Evolutionary conservation across 2,888 invertebrate genomes (phyloP).

Genomic region (Drosophila lacicola): DNA sequence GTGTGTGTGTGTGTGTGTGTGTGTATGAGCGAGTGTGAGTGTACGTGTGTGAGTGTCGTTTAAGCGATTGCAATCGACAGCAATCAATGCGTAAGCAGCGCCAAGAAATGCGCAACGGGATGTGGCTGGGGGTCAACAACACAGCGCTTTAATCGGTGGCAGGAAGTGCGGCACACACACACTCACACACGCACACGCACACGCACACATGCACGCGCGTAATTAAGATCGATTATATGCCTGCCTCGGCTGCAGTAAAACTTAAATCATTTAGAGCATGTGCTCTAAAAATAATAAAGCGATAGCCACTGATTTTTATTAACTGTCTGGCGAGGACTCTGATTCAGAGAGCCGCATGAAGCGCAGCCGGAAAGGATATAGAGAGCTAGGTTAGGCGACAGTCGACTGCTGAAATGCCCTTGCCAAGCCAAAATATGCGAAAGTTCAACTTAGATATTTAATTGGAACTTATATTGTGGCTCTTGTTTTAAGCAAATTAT

Average conservation of each 20-base stretch:
- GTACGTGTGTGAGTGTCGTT: slow-evolving; percentile 35
- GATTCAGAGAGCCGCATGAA: background rate
- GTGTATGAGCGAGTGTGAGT: slow-evolving; percentile 12
- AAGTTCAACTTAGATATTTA: background rate
- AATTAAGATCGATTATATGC: slow-evolving; percentile 68
- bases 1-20: slow-evolving; percentile 1
- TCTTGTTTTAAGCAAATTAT: no score
- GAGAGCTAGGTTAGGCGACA: background rate
- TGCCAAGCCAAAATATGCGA: background rate
- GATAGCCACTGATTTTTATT: slow-evolving; percentile 37
- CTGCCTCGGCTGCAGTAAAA: slow-evolving; percentile 24
- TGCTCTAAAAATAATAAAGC: slow-evolving; percentile 52
- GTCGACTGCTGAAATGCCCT: slow-evolving; percentile 6
- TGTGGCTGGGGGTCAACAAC: background rate
- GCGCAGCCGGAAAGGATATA: background rate
- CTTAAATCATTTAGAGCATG: slow-evolving; percentile 50
- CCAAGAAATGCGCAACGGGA: slow-evolving; percentile 20
- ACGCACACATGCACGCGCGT: slow-evolving; percentile 29
- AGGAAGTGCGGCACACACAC: slow-evolving; percentile 27
- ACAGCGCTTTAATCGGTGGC: slow-evolving; percentile 12
- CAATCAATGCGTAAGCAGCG: slow-evolving; percentile 55
- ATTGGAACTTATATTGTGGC: background rate
- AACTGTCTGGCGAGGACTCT: slow-evolving; percentile 10
- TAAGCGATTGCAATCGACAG: slow-evolving; percentile 71
- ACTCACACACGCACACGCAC: slow-evolving; percentile 3